Evolutionary conservation across 2,888 invertebrate genomes (phyloP).

Genomic region (Zele albiditarsus): DNA sequence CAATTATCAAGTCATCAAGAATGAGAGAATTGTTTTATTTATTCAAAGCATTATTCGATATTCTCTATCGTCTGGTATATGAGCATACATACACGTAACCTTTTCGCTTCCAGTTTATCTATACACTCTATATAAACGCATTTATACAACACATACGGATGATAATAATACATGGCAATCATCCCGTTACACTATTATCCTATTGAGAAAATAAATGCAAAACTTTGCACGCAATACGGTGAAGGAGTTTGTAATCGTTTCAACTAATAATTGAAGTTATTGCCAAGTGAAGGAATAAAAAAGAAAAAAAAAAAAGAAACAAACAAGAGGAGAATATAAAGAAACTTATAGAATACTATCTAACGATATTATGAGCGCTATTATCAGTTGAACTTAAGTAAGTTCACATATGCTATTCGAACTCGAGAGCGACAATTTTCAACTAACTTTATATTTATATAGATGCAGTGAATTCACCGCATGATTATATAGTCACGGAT

Average conservation of each 20-base stretch:
- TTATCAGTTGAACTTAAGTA: neutral
- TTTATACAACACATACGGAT: neutral
- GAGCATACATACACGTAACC: neutral
- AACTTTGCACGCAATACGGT: slow-evolving; percentile 8
- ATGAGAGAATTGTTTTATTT: slow-evolving; percentile 17
- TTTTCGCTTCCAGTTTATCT: neutral
- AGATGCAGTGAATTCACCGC: neutral
- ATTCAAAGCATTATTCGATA: neutral
- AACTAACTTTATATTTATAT: neutral
- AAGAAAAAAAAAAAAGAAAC: neutral
- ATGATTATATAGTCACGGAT: neutral
- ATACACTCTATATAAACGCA: neutral
- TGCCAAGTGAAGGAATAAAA: slow-evolving; percentile 3
- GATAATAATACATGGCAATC: slow-evolving; percentile 12
- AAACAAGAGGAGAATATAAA: neutral
- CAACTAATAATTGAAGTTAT: slow-evolving; percentile 1
- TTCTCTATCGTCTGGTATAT: neutral
- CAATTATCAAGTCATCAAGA: slow-evolving; percentile 29
- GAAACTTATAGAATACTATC: neutral
- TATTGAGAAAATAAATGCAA: slow-evolving; percentile 20
- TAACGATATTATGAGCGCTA: neutral
- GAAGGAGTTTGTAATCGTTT: neutral
- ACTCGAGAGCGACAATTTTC: neutral
- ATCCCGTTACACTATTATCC: neutral
- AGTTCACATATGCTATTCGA: neutral